phyloP scores from a whole-genome alignment of 2,113 vertebrate species.

The Ctenodactylus gundi region DNA sequence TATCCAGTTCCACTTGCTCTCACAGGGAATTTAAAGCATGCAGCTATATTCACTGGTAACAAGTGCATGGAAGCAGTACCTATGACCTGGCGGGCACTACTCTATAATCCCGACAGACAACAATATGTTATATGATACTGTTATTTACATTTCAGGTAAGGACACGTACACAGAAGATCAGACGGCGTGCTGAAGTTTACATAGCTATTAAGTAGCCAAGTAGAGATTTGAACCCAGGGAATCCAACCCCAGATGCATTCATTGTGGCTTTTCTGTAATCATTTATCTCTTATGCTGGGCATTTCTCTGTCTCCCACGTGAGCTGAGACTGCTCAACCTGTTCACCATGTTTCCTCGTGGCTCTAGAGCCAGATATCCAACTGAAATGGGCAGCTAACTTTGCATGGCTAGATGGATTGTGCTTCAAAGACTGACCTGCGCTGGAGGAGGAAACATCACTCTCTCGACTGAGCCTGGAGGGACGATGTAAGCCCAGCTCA shows the following conservation, averaged over 20 bases:
- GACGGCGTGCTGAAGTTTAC: too few relatives aligned
- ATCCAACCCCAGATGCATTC: background rate
- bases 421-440: background rate
- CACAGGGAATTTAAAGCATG: background rate
- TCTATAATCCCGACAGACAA: background rate
- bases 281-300: fast-evolving
- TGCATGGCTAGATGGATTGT: too few relatives aligned
- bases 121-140: too few relatives aligned
- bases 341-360: fast-evolving
- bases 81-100: too few relatives aligned
- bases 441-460: too few relatives aligned
- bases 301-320: fast-evolving
- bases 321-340: background rate
- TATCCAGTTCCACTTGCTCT: background rate
- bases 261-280: background rate
- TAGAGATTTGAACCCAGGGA: background rate
- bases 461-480: background rate
- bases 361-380: background rate
- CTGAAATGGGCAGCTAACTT: background rate
- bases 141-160: background rate
- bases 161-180: background rate
- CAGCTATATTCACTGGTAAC: background rate
- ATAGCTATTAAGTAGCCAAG: background rate
- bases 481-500: background rate
- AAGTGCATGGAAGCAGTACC: background rate